phyloP scores from a whole-genome alignment of 2,888 invertebrate species.

The Agrotis clavis region DNA sequence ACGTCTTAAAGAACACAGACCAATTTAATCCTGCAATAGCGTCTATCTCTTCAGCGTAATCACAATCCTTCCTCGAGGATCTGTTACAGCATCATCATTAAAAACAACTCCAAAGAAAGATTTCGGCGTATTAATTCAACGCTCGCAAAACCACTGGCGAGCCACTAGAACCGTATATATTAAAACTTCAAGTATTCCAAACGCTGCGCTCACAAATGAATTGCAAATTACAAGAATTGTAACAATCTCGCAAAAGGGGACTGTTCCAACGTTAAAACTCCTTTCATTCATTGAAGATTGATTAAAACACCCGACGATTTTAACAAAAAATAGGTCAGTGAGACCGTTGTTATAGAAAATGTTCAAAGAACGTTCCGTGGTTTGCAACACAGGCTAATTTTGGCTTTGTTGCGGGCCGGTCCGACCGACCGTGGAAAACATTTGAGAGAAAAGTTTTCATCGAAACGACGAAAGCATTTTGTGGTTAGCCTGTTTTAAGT shows the following conservation, averaged over 20 bases:
- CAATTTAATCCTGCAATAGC: background rate
- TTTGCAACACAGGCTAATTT: slow-evolving; percentile 71
- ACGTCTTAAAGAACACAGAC: background rate
- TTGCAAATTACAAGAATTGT: slow-evolving; percentile 64
- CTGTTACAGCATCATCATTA: slow-evolving; percentile 24
- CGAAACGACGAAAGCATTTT: slow-evolving; percentile 63
- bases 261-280: slow-evolving; percentile 59
- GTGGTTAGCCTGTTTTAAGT: slow-evolving; percentile 63
- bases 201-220: slow-evolving; percentile 60
- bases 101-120: slow-evolving; percentile 42
- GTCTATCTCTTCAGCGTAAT: slow-evolving; percentile 6
- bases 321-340: slow-evolving; percentile 68
- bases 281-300: slow-evolving; percentile 65
- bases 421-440: slow-evolving; percentile 64
- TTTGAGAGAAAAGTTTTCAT: slow-evolving; percentile 66
- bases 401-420: slow-evolving; percentile 70
- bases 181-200: slow-evolving; percentile 58
- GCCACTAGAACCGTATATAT: slow-evolving; percentile 56
- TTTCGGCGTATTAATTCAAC: slow-evolving; percentile 57
- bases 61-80: slow-evolving; percentile 27
- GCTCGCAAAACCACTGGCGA: slow-evolving; percentile 46
- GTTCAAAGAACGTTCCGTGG: slow-evolving; percentile 65
- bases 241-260: slow-evolving; percentile 64
- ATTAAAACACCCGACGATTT: slow-evolving; percentile 68
- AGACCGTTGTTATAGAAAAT: slow-evolving; percentile 62